Percentiles rank a stretch among this genome's conserved stretches.
phyloP scores from a whole-genome alignment of 2,113 vertebrate species.

The Montifringilla adamsi region DNA sequence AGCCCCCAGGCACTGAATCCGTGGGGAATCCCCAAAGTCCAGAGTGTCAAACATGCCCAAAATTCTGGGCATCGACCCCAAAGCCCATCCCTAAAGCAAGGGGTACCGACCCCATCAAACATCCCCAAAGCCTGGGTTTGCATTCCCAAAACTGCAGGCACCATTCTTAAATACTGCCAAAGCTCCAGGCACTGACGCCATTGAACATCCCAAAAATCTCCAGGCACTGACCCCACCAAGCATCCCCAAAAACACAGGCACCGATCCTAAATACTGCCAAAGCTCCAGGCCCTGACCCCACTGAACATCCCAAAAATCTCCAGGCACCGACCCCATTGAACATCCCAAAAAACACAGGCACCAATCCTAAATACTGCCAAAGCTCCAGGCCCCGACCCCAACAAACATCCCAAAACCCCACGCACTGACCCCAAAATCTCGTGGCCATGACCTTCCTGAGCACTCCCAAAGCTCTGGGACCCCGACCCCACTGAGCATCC shows the following conservation, averaged over 20 bases:
- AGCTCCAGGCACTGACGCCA: neutral
- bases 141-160: neutral
- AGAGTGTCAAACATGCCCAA: neutral
- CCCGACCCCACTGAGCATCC: neutral
- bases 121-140: neutral
- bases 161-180: neutral
- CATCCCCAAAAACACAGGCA: too few relatives aligned
- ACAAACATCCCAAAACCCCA: neutral
- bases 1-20: neutral
- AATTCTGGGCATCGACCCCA: neutral
- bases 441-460: accelerated
- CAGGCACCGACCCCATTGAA: accelerated
- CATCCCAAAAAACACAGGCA: accelerated
- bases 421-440: neutral
- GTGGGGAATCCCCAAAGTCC: neutral
- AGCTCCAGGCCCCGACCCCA: accelerated
- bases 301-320: neutral
- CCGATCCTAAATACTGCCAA: too few relatives aligned
- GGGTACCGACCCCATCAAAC: neutral
- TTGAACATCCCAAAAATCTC: neutral
- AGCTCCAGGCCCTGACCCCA: neutral
- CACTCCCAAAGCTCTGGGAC: neutral
- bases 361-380: neutral
- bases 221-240: accelerated
- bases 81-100: neutral